phyloP scores from a whole-genome alignment of 2,888 invertebrate genomes.

The Agonum fuliginosum region DNA sequence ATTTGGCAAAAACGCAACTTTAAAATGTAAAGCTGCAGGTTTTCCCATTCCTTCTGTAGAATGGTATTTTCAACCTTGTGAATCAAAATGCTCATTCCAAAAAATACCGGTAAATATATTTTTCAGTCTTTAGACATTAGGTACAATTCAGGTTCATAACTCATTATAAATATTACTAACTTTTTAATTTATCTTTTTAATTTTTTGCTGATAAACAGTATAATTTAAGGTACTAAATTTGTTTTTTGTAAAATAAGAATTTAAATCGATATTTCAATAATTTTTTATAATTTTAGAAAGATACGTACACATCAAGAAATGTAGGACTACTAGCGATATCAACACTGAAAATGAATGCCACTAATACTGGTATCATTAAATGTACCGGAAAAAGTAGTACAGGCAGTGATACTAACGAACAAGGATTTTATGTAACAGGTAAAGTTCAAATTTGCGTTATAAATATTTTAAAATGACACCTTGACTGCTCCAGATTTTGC shows the following conservation, averaged over 20 bases:
- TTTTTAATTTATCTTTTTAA: too few species aligned
- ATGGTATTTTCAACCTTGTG: conserved; percentile 76
- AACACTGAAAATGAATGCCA: conserved; percentile 70
- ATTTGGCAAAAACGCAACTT: conserved; percentile 70
- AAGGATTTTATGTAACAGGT: conserved; percentile 65
- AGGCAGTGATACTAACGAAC: conserved; percentile 66
- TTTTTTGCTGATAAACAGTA: too few species aligned
- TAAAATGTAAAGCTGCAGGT: conserved; percentile 75
- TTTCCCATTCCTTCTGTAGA: conserved; percentile 76
- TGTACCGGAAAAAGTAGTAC: conserved; percentile 72
- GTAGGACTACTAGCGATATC: conserved; percentile 66
- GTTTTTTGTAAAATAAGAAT: too few species aligned
- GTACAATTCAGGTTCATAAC: too few species aligned
- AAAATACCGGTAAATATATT: conserved; percentile 12
- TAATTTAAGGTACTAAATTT: too few species aligned
- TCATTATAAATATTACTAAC: too few species aligned
- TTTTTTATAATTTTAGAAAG: conserved; percentile 6
- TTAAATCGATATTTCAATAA: too few species aligned
- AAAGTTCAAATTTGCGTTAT: too few species aligned
- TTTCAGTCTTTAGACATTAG: too few species aligned
- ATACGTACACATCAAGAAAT: conserved; percentile 52
- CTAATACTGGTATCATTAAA: conserved; percentile 71
- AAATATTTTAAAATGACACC: too few species aligned
- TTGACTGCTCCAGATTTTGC: too few species aligned
- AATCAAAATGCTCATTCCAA: conserved; percentile 67